Base-by-base conservation (phyloP, 2,888 invertebrate genomes). In the Seira ritae region DNA sequence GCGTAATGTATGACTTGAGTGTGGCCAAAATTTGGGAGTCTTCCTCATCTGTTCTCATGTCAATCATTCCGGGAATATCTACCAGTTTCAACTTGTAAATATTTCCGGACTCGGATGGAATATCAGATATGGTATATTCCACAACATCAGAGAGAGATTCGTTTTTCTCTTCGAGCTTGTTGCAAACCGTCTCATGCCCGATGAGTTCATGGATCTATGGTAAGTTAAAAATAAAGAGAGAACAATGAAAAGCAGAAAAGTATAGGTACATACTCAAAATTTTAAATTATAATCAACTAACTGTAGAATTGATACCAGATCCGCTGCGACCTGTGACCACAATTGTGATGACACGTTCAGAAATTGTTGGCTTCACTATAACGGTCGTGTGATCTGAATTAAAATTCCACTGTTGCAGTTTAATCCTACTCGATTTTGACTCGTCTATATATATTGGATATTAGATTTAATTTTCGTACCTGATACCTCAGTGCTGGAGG, bases 31-130 rank as follows among this genome's bases (percentile, higher is more conserved):
- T 74, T 31, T 24, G 23, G 2, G 73, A 22, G 2, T 83, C 83
- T 6, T 73, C 0, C 19, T 83, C 74, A 6, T 37, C n/a, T 0
- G 65, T 76, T 6, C 46, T 19, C 0, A 69, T 78, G 22, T 83
- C 78, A 15, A 78, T 78, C 6, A 78, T 65, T 0, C 78, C 83
- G 10, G 75, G 78, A 6, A 83, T 15, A 31, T 83, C 74, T 2
- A 78, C 4, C 15, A 83, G 15, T 6, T 65, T 71, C 1, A 83
- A 8, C n/a, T 24, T 62, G 37, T 67, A 74, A 8, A 19, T 20
- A 0, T 17, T 15, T 1, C 20, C 22, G 15, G 37, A 8, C 3
- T 3, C 20, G 19, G 77, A 62, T 1, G 50, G 42, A 24, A 67
- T 66, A 3, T 37, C 55, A 22, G 46, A n/a, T 6, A 80, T 10